Evolutionary conservation across 2,113 vertebrate species (phyloP).

Genomic region (Megaceryle maxima): DNA sequence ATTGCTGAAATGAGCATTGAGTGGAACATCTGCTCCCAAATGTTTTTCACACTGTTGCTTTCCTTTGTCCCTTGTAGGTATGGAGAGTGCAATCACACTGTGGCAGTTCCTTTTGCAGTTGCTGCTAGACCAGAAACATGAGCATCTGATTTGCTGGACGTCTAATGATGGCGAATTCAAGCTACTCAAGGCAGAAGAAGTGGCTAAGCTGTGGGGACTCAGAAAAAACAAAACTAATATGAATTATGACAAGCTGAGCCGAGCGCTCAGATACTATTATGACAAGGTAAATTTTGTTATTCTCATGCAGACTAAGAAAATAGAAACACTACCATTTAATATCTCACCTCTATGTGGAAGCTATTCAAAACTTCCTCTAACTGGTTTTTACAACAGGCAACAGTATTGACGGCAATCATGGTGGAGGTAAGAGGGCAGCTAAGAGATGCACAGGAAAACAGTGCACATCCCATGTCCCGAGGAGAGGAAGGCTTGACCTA

Average conservation of each 20-base stretch:
- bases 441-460: background rate
- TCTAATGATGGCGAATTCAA: constrained; percentile 98
- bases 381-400: background rate
- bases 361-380: background rate
- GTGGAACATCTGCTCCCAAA: background rate
- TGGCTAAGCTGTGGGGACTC: constrained; percentile 96
- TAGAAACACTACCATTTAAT: background rate
- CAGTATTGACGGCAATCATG: background rate
- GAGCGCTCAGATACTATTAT: constrained; percentile 95
- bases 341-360: background rate
- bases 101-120: constrained; percentile 99
- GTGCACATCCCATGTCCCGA: background rate
- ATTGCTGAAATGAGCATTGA: background rate
- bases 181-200: constrained; percentile 95
- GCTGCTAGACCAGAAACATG: constrained; percentile 94
- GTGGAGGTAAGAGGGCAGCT: background rate
- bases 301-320: constrained; percentile 26
- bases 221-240: constrained; percentile 98
- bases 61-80: constrained; percentile 77
- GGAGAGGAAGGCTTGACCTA: background rate
- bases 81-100: constrained; percentile 98
- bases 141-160: constrained; percentile 96
- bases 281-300: constrained; percentile 86
- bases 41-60: constrained; percentile 30
- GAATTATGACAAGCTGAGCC: constrained; percentile 97